These are phyloP conservation scores for Formica exsecta DNA, from an alignment of 1,140 invertebrate species.

Conservation along the genomic window DNA sequence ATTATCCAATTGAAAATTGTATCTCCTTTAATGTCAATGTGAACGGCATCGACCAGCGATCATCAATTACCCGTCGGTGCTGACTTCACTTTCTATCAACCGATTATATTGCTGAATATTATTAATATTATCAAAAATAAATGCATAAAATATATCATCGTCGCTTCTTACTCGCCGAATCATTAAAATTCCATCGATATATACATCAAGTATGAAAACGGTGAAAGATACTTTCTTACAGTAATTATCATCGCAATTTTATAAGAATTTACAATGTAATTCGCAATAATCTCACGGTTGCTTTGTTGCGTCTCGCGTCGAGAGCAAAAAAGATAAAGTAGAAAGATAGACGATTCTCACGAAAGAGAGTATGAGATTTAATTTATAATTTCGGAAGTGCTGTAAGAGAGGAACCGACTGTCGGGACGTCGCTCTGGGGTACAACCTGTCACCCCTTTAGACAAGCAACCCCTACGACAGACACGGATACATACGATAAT, in stretches of 20 bases:
- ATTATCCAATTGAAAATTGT: conserved; percentile 64
- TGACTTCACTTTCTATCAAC: conserved; percentile 38
- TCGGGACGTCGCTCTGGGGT: conserved; percentile 68
- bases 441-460: conserved; percentile 62
- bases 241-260: neutral
- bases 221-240: neutral
- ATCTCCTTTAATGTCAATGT: conserved; percentile 42
- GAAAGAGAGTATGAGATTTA: conserved; percentile 76
- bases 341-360: conserved; percentile 20
- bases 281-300: conserved; percentile 7
- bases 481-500: conserved; percentile 63
- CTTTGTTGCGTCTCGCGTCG: neutral
- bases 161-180: conserved; percentile 17
- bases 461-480: conserved; percentile 69
- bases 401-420: conserved; percentile 73
- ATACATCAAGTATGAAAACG: neutral
- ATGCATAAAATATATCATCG: neutral
- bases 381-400: conserved; percentile 84
- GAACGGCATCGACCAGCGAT: conserved; percentile 19
- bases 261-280: conserved; percentile 4
- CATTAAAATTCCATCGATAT: conserved; percentile 37
- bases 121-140: conserved; percentile 41
- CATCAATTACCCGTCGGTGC: conserved; percentile 59
- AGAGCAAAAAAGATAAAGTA: neutral
- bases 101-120: conserved; percentile 25